Evolutionary conservation across 2,113 vertebrate species (phyloP), one percentile per base, ranked within the genome.

Genomic region (Tenebrosternarchus preto): DNA sequence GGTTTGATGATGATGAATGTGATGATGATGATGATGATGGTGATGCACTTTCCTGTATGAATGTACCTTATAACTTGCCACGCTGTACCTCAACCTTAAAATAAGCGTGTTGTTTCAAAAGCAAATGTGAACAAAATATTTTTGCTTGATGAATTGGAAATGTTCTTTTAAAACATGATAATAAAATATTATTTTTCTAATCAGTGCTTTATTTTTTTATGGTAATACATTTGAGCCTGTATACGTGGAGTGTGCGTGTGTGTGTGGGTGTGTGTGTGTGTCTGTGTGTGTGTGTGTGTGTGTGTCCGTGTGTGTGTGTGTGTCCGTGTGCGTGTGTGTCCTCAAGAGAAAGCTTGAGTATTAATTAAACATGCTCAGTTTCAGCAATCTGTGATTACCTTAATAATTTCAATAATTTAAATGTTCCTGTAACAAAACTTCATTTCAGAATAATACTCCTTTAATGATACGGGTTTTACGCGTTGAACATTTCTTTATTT

Each of bases 131-230:
- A 89, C 80, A 56, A 67, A 78, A 78, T 88, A 90, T 88, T 88
- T 88, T 94, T 92, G 89, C 91, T 94, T 91, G 94, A 94, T 92
- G 90, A 93, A 91, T 88, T 84, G 83, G 77, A 78, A 74, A 78
- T 92, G 76, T 75, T 70, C 71, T 84, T 80, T 85, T 94, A 91
- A 90, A 93, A 90, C 96, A 94, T 95, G 96, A 95, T 92, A 98
- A 99, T 98, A 98, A 95, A 93, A 95, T 94, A 89, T 91, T 99
- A 99, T 99, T 99, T 99, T 99, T 98, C 92, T 98, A 99, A 93
- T 60, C 25, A 55, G 69, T 15, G 56, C 1, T 59, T 29, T 43
- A 16, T 67, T 15, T 25, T 75, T 25, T 16, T 74, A n/a, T 74
- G 17, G 17, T 74, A 22, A 19, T 25, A 50, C 43, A 50, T 50